Conservation (phyloP, 2,888 invertebrate species). For the Ophonus ardosiacus region DNA sequence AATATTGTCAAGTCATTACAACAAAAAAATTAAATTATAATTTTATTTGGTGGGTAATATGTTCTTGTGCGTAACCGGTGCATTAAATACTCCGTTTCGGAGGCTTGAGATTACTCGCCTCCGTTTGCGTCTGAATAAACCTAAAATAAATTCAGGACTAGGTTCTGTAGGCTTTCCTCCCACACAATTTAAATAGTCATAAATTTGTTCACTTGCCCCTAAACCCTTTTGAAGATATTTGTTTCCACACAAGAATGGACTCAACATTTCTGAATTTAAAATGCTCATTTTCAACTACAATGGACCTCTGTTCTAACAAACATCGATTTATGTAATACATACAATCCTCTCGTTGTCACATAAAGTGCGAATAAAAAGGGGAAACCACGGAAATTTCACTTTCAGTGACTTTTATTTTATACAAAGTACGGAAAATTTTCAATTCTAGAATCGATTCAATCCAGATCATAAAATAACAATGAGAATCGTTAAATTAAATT, state of each 20-base stretch:
- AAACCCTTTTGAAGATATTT: conserved; percentile 40
- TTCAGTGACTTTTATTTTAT: neutral
- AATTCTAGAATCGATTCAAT: neutral
- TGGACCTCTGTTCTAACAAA: conserved; percentile 3
- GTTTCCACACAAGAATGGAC: conserved; percentile 32
- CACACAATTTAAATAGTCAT: conserved; percentile 32
- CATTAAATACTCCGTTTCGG: conserved; percentile 1
- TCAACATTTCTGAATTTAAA: conserved; percentile 22
- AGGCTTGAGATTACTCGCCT: conserved; percentile 13
- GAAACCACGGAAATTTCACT: neutral
- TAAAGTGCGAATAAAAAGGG: neutral
- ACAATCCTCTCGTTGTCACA: neutral
- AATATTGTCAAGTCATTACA: too few species aligned
- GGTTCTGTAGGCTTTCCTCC: conserved; percentile 33
- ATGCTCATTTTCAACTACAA: conserved; percentile 11
- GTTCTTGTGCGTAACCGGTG: conserved; percentile 7
- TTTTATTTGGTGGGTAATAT: conserved; percentile 14
- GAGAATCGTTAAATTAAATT: too few species aligned
- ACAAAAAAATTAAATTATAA: neutral
- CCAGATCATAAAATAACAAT: too few species aligned
- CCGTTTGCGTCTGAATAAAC: conserved; percentile 41
- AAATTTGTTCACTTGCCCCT: conserved; percentile 41
- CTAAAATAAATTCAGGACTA: conserved; percentile 22
- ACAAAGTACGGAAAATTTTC: neutral
- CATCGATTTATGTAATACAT: conserved; percentile 7